Conservation (phyloP, 2,113 vertebrate genomes). For the Pseudorasbora parva region DNA sequence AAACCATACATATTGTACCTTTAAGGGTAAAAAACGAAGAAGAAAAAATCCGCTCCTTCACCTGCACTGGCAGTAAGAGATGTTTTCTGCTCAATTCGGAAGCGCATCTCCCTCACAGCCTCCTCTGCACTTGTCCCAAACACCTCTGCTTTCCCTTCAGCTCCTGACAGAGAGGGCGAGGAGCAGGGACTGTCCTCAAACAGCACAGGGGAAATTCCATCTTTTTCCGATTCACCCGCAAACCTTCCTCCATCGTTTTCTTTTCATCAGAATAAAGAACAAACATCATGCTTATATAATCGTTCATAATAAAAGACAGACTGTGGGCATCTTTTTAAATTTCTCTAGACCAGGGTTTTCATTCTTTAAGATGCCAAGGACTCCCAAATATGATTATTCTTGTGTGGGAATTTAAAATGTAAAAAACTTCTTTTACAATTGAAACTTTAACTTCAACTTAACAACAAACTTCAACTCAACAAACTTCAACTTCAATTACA, state of each 20-base stretch:
- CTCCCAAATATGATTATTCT: not conserved
- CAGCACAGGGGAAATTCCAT: conserved; percentile 82
- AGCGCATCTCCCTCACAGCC: conserved; percentile 94
- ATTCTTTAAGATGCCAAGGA: not conserved
- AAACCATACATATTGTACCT: too few species aligned
- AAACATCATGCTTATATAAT: not conserved
- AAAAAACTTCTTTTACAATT: too few species aligned
- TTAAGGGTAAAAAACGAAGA: too few species aligned
- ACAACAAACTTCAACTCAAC: too few species aligned
- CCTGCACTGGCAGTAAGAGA: conserved; percentile 94
- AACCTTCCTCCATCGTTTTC: conserved; percentile 12
- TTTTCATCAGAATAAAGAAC: conserved; percentile 40
- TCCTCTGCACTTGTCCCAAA: conserved; percentile 92
- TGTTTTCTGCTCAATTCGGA: conserved; percentile 94
- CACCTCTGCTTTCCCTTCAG: conserved; percentile 69
- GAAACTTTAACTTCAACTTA: too few species aligned
- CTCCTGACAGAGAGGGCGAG: conserved; percentile 54
- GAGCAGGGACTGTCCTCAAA: conserved; percentile 84
- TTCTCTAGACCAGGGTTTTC: not conserved
- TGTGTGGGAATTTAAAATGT: not conserved
- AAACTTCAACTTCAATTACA: too few species aligned
- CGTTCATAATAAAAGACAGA: not conserved
- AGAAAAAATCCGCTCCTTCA: conserved; percentile 60
- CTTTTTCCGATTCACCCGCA: conserved; percentile 38
- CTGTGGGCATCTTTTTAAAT: not conserved